Conservation (phyloP, 2,797 vertebrate species). For the Clarias fuscus region DNA sequence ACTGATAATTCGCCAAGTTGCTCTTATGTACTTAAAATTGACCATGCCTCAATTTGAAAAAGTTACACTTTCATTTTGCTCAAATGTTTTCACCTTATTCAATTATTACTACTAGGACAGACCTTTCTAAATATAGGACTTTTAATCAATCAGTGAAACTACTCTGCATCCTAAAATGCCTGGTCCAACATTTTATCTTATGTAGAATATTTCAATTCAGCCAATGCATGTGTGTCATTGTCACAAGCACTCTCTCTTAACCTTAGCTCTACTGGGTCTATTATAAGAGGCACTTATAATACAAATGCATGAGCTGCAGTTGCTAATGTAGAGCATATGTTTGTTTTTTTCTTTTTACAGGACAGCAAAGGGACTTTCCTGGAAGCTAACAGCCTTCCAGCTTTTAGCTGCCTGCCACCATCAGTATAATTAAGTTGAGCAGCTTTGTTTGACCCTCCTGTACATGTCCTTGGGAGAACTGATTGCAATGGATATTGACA, state of each 20-base stretch:
- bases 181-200: constrained; percentile 32
- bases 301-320: constrained; percentile 72
- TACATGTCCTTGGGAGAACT: constrained; percentile 74
- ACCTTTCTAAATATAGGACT: constrained; percentile 25
- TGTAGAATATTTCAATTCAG: constrained; percentile 1
- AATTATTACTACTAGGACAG: constrained; percentile 13
- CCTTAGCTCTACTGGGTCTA: constrained; percentile 31
- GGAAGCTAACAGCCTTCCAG: constrained; percentile 76
- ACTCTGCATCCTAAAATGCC: constrained; percentile 27
- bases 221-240: constrained; percentile 30
- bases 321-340: constrained; percentile 65
- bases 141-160: constrained; percentile 32
- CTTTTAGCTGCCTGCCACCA: constrained; percentile 75
- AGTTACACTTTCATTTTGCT: constrained; percentile 16
- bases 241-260: constrained; percentile 41
- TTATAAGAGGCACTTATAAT: constrained; percentile 61
- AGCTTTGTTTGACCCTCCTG: constrained; percentile 69
- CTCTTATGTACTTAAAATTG: constrained; percentile 41
- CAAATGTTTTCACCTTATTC: constrained; percentile 22
- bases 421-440: constrained; percentile 81
- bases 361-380: constrained; percentile 73
- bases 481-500: constrained; percentile 73
- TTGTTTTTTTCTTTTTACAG: constrained; percentile 67
- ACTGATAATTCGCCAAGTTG: constrained; percentile 42
- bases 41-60: constrained; percentile 29